Evolutionary conservation across 2,113 vertebrate genomes (phyloP).

Genomic region (Passerina amoena): DNA sequence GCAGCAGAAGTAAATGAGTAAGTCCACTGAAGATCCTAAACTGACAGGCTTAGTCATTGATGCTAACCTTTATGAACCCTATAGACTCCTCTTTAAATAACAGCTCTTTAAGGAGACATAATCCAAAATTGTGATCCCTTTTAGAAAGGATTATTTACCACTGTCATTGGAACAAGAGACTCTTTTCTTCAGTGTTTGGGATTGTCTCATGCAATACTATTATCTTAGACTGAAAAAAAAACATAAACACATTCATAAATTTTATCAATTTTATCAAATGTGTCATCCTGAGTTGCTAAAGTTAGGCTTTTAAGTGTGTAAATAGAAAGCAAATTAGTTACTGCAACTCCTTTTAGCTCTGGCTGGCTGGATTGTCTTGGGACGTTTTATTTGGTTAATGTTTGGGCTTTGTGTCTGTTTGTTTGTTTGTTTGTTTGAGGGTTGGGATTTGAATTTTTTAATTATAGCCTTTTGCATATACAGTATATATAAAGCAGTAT

Average conservation of each 20-base stretch:
- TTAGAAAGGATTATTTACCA: conserved; percentile 14
- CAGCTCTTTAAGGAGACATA: conserved; percentile 14
- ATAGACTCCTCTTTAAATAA: conserved; percentile 26
- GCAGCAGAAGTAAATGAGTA: conserved; percentile 20
- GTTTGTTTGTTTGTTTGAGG: too few relatives aligned
- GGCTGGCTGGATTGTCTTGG: background rate
- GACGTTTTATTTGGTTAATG: background rate
- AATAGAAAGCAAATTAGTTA: background rate
- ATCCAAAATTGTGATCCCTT: background rate
- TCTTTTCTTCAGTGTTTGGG: background rate
- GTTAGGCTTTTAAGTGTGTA: background rate
- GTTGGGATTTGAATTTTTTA: background rate
- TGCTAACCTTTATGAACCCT: conserved; percentile 25
- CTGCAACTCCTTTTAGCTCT: background rate
- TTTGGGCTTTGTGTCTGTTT: background rate
- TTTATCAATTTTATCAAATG: background rate
- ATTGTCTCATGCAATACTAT: background rate
- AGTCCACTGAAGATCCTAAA: conserved; percentile 30
- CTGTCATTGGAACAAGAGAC: background rate
- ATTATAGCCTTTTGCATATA: background rate
- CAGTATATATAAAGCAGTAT: background rate
- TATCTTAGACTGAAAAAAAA: background rate
- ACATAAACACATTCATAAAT: background rate
- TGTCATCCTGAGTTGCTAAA: background rate
- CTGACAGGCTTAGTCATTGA: conserved; percentile 8